Conservation (phyloP, 2,113 vertebrate genomes). For the Daphoenositta chrysoptera region DNA sequence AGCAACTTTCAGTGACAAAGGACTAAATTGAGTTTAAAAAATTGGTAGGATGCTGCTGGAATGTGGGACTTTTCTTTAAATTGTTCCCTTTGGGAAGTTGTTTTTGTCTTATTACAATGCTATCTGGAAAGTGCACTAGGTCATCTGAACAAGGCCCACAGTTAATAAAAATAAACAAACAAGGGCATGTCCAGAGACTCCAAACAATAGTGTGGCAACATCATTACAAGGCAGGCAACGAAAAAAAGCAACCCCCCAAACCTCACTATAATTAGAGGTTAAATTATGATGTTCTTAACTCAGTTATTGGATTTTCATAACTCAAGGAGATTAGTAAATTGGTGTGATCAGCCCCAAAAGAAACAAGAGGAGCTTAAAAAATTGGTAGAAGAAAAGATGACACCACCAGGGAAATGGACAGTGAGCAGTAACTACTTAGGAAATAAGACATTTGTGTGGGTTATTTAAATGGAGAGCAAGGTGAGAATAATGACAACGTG, state of each 20-base stretch:
- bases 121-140: not conserved
- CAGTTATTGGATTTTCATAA: not conserved
- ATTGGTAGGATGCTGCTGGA: not conserved
- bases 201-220: not conserved
- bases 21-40: conserved; percentile 9
- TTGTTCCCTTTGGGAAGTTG: not conserved
- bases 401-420: not conserved
- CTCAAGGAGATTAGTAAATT: not conserved
- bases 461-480: not conserved
- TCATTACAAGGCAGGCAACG: not conserved
- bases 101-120: not conserved
- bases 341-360: not conserved
- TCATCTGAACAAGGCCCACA: not conserved
- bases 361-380: not conserved
- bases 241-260: not conserved
- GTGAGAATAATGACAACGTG: not conserved
- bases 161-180: not conserved
- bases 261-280: not conserved
- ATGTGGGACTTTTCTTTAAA: not conserved
- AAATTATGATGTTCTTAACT: not conserved
- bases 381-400: not conserved
- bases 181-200: not conserved
- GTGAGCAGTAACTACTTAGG: not conserved
- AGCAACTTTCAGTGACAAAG: not conserved
- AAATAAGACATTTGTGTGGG: not conserved